Base-by-base conservation (phyloP, 2,888 invertebrate genomes). In the Chloroclystis v-ata region DNA sequence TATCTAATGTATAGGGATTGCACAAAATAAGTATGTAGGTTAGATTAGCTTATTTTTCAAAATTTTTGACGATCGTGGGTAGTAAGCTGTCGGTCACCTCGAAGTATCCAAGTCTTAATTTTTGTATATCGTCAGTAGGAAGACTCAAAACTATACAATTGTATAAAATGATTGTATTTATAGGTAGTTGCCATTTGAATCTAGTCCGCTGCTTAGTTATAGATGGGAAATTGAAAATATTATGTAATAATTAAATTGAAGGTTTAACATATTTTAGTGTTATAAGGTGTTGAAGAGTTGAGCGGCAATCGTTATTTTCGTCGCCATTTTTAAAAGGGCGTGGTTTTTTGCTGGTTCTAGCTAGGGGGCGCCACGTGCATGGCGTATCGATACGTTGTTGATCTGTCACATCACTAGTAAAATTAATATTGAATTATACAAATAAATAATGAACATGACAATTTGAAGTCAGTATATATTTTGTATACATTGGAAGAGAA, bases 201-300 rank as follows among this genome's bases (percentile, higher is more conserved):
- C 84, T 85, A 85, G 85, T 84, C 85, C 56, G 77, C 82, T 75
- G 76, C 75, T 75, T 82, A 82, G 79, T 69, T 64, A 65, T 75
- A 75, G 70, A 61, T 49, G 43, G 59, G 8, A 60, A 65, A 57
- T 28, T 45, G 24, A 49, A 69, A 67, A 63, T 78, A 78, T 74
- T 78, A 78, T 74, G 72, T 78, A 79, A 78, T 76, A 65, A 65
- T 60, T 65, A 59, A 63, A 63, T 58, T 57, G 59, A 52, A 43
- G 60, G 61, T 59, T 65, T 61, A 67, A 65, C 69, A 70, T 69
- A 69, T 72, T 72, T 55, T 75, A 75, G 67, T 35, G 33, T 59
- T 78, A 74, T 66, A 75, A 72, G 69, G 75, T 78, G 75, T 76
- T 71, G 50, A 42, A 53, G 57, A 52, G 65, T 60, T 58, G 60